phyloP scores from a whole-genome alignment of 2,888 invertebrate genomes.

The Leistus spinibarbis region DNA sequence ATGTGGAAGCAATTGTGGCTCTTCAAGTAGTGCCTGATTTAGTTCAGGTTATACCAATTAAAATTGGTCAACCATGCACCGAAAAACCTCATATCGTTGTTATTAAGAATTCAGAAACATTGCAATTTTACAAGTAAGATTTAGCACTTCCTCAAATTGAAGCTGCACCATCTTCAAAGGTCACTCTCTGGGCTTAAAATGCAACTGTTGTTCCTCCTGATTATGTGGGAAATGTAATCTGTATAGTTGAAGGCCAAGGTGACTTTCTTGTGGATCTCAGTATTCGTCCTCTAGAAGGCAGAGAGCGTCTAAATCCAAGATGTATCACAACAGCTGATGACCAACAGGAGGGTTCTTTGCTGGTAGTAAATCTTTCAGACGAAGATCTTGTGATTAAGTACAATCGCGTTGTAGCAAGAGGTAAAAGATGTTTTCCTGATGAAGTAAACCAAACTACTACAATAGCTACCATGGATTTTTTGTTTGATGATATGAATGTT shows the following conservation, averaged over 20 bases:
- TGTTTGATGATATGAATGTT: background rate
- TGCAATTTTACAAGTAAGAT: background rate
- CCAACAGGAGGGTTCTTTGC: background rate
- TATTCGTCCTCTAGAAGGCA: background rate
- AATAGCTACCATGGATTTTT: background rate
- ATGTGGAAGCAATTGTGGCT: background rate
- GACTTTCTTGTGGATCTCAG: conserved; percentile 8
- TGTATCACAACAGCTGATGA: background rate
- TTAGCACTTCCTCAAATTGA: background rate
- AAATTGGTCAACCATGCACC: background rate
- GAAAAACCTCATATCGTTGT: background rate
- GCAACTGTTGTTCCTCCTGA: background rate
- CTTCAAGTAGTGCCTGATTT: background rate
- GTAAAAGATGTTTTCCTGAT: background rate
- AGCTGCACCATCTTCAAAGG: background rate
- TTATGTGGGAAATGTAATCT: background rate
- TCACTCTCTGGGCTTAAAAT: background rate
- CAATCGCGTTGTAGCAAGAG: conserved; percentile 5
- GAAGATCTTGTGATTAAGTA: background rate
- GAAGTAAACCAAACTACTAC: background rate
- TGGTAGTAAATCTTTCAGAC: conserved; percentile 10
- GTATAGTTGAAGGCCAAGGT: background rate
- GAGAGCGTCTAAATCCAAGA: conserved; percentile 1
- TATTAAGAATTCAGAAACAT: background rate
- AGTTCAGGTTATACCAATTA: background rate